Base-by-base conservation (phyloP, 2,888 invertebrate species). In the Julus scandinavius region DNA sequence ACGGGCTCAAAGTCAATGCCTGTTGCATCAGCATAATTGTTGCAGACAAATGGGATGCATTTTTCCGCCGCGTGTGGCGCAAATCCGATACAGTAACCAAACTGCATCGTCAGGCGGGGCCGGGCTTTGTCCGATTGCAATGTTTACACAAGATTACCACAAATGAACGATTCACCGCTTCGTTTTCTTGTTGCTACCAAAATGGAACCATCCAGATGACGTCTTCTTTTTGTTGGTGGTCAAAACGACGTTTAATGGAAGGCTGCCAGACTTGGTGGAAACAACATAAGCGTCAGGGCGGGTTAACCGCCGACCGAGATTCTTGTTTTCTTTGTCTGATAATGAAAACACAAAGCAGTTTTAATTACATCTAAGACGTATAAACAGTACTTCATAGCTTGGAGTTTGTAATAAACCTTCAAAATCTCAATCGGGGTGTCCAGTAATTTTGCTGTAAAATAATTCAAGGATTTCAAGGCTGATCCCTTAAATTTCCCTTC, bases 121-220 rank as follows among this genome's bases (percentile, higher is more conserved):
- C n/a, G 63, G 63, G 20, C n/a, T 63, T n/a, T 63, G 63, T n/a
- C 63, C 20, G 63, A 20, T 54, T 63, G n/a, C 20, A 63, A 20
- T 20, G 63, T 4, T 20, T n/a, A 63, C 7, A 20, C 17, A 20
- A n/a, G n/a, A 63, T 63, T 63, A 63, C n/a, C 63, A 20, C 17
- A 63, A n/a, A 63, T n/a, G 20, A 63, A 63, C 6, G 4, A 17
- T 63, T 88, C 85, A 88, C 85, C 88, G 88, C 80, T 88, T 88
- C 4, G 88, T 89, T 50, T 89, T 89, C 85, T 88, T 88, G 85
- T 89, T 89, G 86, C 89, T 89, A 20, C 89, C 89, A 88, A 89
- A 89, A 58, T 87, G 86, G 50, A 89, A 89, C 89, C 89, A 89
- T 5, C 89, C 89, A 13, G 88, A 88, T 7, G 89, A 87, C 29